Base-by-base conservation (phyloP, 2,888 invertebrate genomes). In the Microctonus hyperodae region DNA sequence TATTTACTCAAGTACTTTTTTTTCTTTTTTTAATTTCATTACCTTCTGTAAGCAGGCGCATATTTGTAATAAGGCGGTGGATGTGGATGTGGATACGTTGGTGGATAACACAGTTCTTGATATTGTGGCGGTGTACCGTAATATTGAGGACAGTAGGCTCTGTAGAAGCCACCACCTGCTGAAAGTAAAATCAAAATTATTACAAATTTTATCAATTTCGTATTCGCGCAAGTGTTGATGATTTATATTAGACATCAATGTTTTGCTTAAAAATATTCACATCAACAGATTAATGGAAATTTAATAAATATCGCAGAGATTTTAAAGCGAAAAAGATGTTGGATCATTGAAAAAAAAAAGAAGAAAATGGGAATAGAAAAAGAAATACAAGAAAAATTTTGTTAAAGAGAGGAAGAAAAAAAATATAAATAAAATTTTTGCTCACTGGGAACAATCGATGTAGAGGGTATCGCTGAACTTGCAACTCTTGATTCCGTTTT, bases 71-170 rank as follows among this genome's bases (percentile, higher is more conserved):
- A 83, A 76, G 82, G 83, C 73, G 82, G 82, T 68, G 83, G 83
- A 72, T 84, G 83, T 63, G 82, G 76, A 72, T 83, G 83, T 35
- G 84, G 78, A 73, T 84, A 84, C 68, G 84, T 84, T 61, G 86
- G 85, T 63, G 86, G 84, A 78, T 87, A 87, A 78, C 87, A 87
- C 68, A 87, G 79, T 70, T 87, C 87, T 76, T 81, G 81, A 76
- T 83, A 83, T 75, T 82, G 84, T 48, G 85, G 87, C 78, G 85
- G 83, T 62, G 86, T 85, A 60, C 85, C 83, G 70, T 86, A 86
- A 77, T 87, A 87, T 76, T 86, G 86, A 75, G 87, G 86, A 66
- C 83, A 84, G 76, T 83, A 84, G 69, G 82, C 76, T 70, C 83
- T 79, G 75, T 82, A 84, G 73, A 83, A 83, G 67, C 81, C 80